These are phyloP conservation scores for Chloropsis cyanopogon DNA, from an alignment of 2,113 vertebrate species.

Conservation along the genomic window DNA sequence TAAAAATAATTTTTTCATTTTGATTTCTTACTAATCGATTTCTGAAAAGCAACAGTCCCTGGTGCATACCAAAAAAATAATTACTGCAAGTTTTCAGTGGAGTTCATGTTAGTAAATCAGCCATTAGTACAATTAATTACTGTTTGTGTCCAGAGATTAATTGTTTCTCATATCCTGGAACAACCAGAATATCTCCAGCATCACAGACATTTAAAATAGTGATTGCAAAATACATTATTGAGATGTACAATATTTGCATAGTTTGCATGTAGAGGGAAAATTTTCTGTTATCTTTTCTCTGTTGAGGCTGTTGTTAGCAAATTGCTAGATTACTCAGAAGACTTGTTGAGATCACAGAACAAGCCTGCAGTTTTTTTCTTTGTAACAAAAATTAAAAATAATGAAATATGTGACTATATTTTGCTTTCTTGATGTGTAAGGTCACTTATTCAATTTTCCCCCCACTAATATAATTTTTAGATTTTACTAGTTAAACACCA, in stretches of 20 bases:
- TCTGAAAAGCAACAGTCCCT: not conserved
- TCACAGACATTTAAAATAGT: not conserved
- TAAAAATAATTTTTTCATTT: not conserved
- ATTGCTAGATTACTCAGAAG: slow-evolving; percentile 7
- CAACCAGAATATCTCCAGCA: not conserved
- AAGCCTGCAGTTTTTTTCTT: not conserved
- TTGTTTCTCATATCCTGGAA: not conserved
- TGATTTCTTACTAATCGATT: not conserved
- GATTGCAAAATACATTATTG: not conserved
- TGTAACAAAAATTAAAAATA: not conserved
- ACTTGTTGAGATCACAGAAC: slow-evolving; percentile 2
- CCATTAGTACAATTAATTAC: slow-evolving; percentile 4
- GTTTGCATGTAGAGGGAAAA: not conserved
- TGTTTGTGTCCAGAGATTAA: not conserved
- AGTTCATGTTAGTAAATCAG: not conserved
- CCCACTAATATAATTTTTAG: not conserved
- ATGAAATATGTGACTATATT: not conserved
- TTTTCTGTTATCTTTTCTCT: not conserved
- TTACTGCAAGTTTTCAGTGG: not conserved
- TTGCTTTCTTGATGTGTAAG: not conserved
- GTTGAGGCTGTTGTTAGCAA: not conserved
- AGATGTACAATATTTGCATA: not conserved
- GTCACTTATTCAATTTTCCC: not conserved
- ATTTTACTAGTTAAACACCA: not conserved
- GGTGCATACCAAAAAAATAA: not conserved